Percentiles rank a stretch among this genome's conserved stretches.
Evolutionary conservation across 2,113 vertebrate genomes (phyloP).

Genomic region (Prochilodus magdalenae): DNA sequence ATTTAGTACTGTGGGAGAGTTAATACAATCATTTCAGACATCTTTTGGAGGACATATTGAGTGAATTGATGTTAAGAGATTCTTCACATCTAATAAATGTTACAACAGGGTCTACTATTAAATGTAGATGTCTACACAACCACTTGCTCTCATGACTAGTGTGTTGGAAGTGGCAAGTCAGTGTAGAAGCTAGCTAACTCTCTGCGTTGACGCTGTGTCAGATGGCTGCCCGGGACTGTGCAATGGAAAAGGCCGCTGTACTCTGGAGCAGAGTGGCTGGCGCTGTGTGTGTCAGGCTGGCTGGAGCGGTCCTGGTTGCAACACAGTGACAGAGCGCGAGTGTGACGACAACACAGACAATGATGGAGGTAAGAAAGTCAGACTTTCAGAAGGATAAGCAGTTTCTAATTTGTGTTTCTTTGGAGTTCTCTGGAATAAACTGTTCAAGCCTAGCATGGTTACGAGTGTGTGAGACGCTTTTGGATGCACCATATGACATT

Average conservation of each 20-base stretch:
- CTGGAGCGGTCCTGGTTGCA: slow-evolving; percentile 94
- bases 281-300: slow-evolving; percentile 95
- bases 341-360: slow-evolving; percentile 95
- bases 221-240: slow-evolving; percentile 96
- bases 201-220: slow-evolving; percentile 56
- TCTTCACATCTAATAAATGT: slow-evolving; percentile 1
- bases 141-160: background rate
- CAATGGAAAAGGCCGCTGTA: slow-evolving; percentile 94
- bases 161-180: background rate
- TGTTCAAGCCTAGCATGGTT: too few species aligned
- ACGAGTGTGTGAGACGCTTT: too few species aligned
- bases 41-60: background rate
- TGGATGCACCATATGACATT: too few species aligned
- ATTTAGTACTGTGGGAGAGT: slow-evolving; percentile 1
- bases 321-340: slow-evolving; percentile 95
- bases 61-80: slow-evolving; percentile 6
- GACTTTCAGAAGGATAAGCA: background rate
- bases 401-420: too few species aligned
- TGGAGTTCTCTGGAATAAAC: too few species aligned
- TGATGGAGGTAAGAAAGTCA: slow-evolving; percentile 87
- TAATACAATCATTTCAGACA: background rate
- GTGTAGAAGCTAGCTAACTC: background rate
- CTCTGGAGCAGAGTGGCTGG: slow-evolving; percentile 97
- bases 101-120: background rate
- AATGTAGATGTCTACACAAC: background rate